Percentiles rank a stretch among this genome's conserved stretches.
Evolutionary conservation across 1,140 invertebrate species (phyloP).

Genomic region (Lepidurus packardi): DNA sequence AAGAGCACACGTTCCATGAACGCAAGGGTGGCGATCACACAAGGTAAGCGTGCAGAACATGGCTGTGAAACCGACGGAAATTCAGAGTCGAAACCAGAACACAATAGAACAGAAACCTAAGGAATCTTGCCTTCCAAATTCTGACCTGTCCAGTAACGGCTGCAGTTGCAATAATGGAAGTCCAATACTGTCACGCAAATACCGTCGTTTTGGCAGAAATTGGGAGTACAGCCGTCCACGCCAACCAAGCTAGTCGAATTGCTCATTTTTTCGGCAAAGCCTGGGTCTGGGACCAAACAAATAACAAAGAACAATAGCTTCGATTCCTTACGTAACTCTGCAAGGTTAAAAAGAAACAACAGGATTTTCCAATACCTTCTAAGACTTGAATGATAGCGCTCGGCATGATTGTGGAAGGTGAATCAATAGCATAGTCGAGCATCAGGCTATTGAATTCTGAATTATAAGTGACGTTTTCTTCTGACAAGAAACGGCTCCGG

Average conservation of each 20-base stretch:
- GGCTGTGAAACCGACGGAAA: constrained; percentile 45
- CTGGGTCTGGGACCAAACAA: constrained; percentile 21
- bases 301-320: background rate
- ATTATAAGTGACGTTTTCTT: background rate
- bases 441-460: constrained; percentile 16
- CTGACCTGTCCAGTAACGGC: constrained; percentile 47
- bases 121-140: background rate
- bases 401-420: background rate
- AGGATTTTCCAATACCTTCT: background rate
- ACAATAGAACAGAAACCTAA: background rate
- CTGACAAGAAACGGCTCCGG: background rate
- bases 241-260: constrained; percentile 1
- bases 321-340: background rate
- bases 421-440: constrained; percentile 15
- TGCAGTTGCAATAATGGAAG: constrained; percentile 56
- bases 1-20: constrained; percentile 61
- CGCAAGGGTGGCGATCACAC: constrained; percentile 64
- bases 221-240: constrained; percentile 54
- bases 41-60: constrained; percentile 62
- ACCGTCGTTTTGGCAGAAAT: constrained; percentile 61
- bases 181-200: constrained; percentile 51
- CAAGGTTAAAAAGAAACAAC: background rate
- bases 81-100: background rate
- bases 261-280: constrained; percentile 23
- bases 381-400: background rate